phyloP scores from a whole-genome alignment of 2,797 vertebrate genomes.

The Amblyopsis hoosieri region DNA sequence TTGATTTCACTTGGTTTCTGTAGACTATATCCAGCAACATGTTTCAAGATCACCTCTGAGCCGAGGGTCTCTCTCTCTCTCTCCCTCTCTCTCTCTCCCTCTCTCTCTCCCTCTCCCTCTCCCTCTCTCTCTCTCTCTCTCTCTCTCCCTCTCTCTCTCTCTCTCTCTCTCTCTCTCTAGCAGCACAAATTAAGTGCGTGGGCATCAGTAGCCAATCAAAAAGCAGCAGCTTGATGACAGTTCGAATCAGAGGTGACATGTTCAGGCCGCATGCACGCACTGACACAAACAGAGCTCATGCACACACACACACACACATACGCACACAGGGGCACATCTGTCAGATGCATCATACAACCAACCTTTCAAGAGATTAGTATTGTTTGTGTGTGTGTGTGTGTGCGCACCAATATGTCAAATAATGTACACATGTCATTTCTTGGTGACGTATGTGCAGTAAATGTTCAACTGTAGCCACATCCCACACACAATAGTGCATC shows the following conservation, averaged over 20 bases:
- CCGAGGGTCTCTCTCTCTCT: not conserved
- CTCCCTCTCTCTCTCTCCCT: conserved; percentile 16
- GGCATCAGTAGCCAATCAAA: conserved; percentile 56
- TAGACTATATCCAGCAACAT: too few relatives aligned
- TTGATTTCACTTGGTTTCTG: too few relatives aligned
- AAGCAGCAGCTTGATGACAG: conserved; percentile 48
- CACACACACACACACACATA: not conserved
- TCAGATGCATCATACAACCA: not conserved
- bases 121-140: conserved; percentile 12
- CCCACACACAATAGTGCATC: too few relatives aligned
- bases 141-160: not conserved
- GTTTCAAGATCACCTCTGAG: too few relatives aligned
- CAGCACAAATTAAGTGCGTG: conserved; percentile 45
- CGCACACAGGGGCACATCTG: not conserved
- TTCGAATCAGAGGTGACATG: conserved; percentile 23
- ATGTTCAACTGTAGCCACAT: too few relatives aligned
- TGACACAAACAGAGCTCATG: not conserved
- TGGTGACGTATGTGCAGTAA: too few relatives aligned
- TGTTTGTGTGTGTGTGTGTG: not conserved
- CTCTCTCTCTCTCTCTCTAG: conserved; percentile 9
- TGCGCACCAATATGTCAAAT: too few relatives aligned
- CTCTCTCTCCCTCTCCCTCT: not conserved
- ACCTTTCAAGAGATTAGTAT: not conserved
- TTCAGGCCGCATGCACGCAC: conserved; percentile 14
- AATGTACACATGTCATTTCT: too few relatives aligned